Conservation (phyloP, 2,888 invertebrate species). For the Clanis bilineata region DNA sequence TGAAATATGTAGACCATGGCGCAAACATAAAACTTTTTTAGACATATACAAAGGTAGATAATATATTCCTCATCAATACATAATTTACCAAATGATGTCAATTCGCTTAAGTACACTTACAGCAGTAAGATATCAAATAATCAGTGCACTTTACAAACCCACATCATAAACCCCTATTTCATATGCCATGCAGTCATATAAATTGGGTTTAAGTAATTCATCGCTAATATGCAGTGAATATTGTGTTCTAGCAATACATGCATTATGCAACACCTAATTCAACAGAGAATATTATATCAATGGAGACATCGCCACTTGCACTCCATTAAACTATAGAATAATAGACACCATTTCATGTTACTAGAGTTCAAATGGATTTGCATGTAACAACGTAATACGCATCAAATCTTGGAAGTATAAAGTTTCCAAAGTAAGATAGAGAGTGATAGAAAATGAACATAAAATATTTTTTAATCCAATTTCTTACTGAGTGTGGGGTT, state of each 20-base stretch:
- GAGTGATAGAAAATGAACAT: too few species aligned
- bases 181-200: neutral
- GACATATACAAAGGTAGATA: too few species aligned
- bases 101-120: too few species aligned
- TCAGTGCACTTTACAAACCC: too few species aligned
- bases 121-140: too few species aligned
- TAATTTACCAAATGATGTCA: too few species aligned
- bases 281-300: neutral
- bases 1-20: too few species aligned
- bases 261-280: neutral
- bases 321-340: neutral
- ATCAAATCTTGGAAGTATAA: neutral
- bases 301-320: neutral
- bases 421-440: neutral
- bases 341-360: neutral
- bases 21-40: too few species aligned
- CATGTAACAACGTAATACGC: neutral
- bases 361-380: neutral
- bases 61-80: too few species aligned
- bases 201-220: neutral
- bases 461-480: too few species aligned
- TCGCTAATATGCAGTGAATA: neutral
- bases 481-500: too few species aligned
- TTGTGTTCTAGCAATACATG: neutral
- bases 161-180: too few species aligned